A percentile compares a stretch with the other conserved stretches of the same genome.
Evolutionary conservation across 1,140 invertebrate genomes (phyloP).

Genomic region (Hermetia illucens): DNA sequence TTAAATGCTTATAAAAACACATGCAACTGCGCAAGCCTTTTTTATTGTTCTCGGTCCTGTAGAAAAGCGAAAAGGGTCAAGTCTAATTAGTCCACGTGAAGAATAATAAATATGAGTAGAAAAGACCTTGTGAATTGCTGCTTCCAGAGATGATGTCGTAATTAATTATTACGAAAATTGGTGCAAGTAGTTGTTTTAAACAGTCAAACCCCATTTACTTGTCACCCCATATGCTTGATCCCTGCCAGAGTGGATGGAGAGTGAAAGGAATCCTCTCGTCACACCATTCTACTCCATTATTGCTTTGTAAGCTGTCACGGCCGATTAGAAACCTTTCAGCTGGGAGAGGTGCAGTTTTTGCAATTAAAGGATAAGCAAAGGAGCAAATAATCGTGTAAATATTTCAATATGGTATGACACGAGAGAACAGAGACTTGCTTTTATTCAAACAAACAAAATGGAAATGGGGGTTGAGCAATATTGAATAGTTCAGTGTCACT

Average conservation of each 20-base stretch:
- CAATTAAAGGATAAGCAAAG: no score
- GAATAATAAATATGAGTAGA: no score
- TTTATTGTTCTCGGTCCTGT: background rate
- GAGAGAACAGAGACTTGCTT: background rate
- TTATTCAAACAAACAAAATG: background rate
- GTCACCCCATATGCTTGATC: background rate
- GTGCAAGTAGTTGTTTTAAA: background rate
- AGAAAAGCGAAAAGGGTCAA: background rate
- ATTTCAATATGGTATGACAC: background rate
- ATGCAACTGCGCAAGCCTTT: background rate
- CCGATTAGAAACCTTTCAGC: background rate
- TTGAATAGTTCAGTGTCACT: background rate
- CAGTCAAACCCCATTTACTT: background rate
- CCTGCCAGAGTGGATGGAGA: background rate
- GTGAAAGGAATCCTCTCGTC: no score
- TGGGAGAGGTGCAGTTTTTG: background rate
- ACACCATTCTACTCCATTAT: no score
- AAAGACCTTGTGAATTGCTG: no score
- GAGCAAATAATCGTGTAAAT: no score
- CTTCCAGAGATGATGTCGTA: no score
- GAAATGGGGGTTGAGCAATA: background rate
- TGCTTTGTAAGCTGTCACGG: background rate
- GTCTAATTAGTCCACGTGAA: background rate
- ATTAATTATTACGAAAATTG: background rate
- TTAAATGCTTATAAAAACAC: background rate